Conservation (phyloP, 1,140 invertebrate species). For the Drosophila repletoides region DNA sequence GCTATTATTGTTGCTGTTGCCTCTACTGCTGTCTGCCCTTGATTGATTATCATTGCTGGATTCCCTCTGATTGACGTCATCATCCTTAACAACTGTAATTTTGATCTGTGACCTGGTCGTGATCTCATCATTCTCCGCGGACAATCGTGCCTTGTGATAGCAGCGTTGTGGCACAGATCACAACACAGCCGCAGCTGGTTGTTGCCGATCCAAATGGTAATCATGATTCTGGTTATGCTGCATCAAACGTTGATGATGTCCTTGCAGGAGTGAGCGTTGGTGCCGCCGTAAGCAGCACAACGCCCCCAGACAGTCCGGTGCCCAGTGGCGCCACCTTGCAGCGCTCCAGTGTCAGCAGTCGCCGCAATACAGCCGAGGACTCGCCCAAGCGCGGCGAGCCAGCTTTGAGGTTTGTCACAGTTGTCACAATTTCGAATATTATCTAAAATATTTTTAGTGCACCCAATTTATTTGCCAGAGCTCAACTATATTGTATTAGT, state of each 20-base stretch:
- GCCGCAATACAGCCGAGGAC: constrained; percentile 68
- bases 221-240: constrained; percentile 90
- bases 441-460: no score
- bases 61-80: constrained; percentile 14
- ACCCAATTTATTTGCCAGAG: no score
- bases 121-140: not conserved
- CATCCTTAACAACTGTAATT: not conserved
- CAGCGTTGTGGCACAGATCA: constrained; percentile 85
- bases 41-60: constrained; percentile 49
- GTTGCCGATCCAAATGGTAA: constrained; percentile 88
- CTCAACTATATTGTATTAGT: no score
- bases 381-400: constrained; percentile 77
- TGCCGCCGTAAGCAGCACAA: constrained; percentile 61
- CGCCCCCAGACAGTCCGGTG: constrained; percentile 84
- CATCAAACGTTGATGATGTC: constrained; percentile 86
- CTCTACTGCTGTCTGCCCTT: constrained; percentile 4
- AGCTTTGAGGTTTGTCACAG: constrained; percentile 66
- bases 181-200: constrained; percentile 82
- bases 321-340: constrained; percentile 76
- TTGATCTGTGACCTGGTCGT: not conserved
- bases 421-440: not conserved
- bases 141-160: constrained; percentile 38
- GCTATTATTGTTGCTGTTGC: not conserved
- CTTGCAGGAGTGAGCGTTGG: constrained; percentile 75
- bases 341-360: constrained; percentile 75